Base-by-base conservation (phyloP, 2,113 vertebrate species). In the Arenaria interpres region DNA sequence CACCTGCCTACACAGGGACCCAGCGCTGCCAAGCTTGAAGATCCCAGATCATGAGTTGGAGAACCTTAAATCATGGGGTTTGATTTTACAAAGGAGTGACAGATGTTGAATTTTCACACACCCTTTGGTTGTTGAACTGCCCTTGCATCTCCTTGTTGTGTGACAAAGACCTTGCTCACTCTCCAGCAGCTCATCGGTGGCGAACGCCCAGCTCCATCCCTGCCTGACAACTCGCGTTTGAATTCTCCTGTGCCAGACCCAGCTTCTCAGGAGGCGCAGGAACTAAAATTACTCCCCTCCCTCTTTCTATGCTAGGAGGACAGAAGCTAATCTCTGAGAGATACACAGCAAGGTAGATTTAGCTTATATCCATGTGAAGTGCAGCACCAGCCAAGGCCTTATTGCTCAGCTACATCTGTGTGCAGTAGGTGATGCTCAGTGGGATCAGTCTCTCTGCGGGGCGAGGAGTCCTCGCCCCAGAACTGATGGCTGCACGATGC, bases 401-500 rank as follows among this genome's bases (percentile, higher is more conserved):
- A 64, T 39, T 71, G 51, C 32, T 56, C 39, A 79, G 54, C 46
- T 39, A 46, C 35, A 53, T 51, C 24, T 64, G 6, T 19, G 16
- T 35, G 37, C 25, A 45, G 66, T 8, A 43, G 67, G 19, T 8
- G 13, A 82, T 64, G 56, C 24, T 84, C 27, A 41, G 57, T 37
- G 22, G 30, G 33, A 84, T 46, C 17, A 32, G 30, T 8, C 39
- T 71, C 68, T 63, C 27, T 8, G 37, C 37, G 78, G 43, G 43
- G 12, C 8, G 15, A 30, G 45, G 19, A 59, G 22, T 57, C 27
- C 17, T 57, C 57, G 37, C 8, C 33, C 74, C 7, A 12, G 3
- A 39, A 1, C 46, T 12, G 11, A 8, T 28, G 25, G 22, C 39
- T 82, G 22, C 67, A 66, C 1, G 11, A 24, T 0, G 0, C 54